phyloP scores from a whole-genome alignment of 2,113 vertebrate species.

The Phylloscopus trochilus region DNA sequence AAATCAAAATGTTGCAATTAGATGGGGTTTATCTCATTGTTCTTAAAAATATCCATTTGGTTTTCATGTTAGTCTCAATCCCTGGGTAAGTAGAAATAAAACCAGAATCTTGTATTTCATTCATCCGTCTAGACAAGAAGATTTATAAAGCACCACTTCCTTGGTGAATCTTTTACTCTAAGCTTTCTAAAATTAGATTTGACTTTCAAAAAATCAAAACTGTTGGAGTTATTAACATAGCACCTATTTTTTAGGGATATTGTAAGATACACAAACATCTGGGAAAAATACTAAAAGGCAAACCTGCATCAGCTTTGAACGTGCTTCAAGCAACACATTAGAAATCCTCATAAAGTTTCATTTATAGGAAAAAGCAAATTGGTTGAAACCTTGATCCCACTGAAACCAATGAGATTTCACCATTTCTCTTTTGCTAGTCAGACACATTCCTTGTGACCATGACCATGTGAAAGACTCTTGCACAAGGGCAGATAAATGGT shows the following conservation, averaged over 20 bases:
- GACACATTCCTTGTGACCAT: background rate
- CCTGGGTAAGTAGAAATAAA: background rate
- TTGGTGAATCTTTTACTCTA: background rate
- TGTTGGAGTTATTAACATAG: background rate
- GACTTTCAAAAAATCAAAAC: slow-evolving; percentile 16
- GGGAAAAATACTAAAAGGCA: background rate
- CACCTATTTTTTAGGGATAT: background rate
- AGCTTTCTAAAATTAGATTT: slow-evolving; percentile 44
- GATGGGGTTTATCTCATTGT: background rate
- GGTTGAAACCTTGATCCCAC: background rate
- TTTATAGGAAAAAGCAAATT: background rate
- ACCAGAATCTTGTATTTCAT: background rate
- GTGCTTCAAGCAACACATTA: background rate
- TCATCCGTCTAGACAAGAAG: background rate
- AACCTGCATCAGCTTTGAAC: background rate
- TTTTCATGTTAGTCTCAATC: background rate
- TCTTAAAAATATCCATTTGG: background rate
- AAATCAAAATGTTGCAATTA: background rate
- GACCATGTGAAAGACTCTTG: background rate
- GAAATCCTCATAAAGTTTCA: background rate
- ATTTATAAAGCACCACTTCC: background rate
- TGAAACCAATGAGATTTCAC: slow-evolving; percentile 14
- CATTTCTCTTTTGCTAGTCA: background rate
- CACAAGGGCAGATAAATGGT: background rate
- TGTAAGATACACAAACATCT: slow-evolving; percentile 18